Evolutionary conservation across 2,888 invertebrate genomes (phyloP).

Genomic region (Pristionchus arcanus): DNA sequence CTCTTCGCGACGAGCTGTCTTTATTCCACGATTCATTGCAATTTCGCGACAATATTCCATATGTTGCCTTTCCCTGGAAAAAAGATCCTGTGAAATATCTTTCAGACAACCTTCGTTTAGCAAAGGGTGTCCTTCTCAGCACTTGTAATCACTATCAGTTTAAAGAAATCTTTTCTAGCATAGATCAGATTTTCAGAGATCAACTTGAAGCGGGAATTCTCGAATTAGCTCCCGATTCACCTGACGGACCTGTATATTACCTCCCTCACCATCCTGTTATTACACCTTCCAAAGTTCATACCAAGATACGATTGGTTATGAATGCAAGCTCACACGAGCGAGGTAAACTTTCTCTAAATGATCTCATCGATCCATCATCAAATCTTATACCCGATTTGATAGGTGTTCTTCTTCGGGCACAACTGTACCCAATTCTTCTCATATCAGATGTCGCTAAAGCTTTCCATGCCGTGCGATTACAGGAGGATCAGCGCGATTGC

Average conservation of each 20-base stretch:
- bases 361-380: not conserved
- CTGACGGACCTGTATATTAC: not conserved
- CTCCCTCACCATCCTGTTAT: not conserved
- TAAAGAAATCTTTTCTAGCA: not conserved
- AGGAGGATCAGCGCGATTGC: not conserved
- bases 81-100: not conserved
- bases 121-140: not conserved
- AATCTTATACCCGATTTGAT: not conserved
- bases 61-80: not conserved
- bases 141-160: not conserved
- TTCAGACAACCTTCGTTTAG: not conserved
- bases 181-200: not conserved
- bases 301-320: not conserved
- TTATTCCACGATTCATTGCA: not conserved
- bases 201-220: not conserved
- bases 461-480: not conserved
- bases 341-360: not conserved
- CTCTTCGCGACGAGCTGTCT: not conserved
- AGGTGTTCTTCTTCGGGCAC: not conserved
- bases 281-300: not conserved
- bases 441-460: conserved; percentile 2
- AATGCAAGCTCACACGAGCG: not conserved
- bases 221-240: not conserved
- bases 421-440: not conserved
- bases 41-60: not conserved